phyloP scores from a whole-genome alignment of 2,888 invertebrate species.

The Zygaena filipendulae region DNA sequence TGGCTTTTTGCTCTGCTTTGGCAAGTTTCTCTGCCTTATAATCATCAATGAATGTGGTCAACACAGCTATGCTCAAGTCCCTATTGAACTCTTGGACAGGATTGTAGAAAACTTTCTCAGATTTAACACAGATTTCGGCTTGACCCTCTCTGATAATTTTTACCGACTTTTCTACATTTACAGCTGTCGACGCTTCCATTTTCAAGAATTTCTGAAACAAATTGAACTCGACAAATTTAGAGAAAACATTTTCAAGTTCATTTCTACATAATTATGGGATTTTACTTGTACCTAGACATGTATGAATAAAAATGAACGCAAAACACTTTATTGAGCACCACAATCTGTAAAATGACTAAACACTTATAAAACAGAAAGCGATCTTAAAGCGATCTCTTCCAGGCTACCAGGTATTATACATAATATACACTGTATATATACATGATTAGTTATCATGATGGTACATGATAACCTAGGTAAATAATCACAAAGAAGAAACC shows the following conservation, averaged over 20 bases:
- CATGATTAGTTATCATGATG: too few relatives aligned
- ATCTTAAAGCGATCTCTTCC: too few relatives aligned
- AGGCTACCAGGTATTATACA: too few relatives aligned
- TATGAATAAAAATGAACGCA: too few relatives aligned
- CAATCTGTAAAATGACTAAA: too few relatives aligned
- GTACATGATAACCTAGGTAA: too few relatives aligned
- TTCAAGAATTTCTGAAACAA: conserved; percentile 20
- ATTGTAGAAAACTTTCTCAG: conserved; percentile 94
- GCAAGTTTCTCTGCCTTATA: conserved; percentile 35
- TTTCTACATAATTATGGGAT: too few relatives aligned
- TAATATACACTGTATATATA: too few relatives aligned
- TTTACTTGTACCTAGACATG: too few relatives aligned
- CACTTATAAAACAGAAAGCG: too few relatives aligned
- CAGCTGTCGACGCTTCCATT: conserved; percentile 29
- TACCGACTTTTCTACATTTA: conserved; percentile 11
- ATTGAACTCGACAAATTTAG: conserved; percentile 1
- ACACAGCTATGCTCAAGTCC: conserved; percentile 85
- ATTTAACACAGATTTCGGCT: conserved; percentile 77
- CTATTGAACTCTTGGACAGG: conserved; percentile 99
- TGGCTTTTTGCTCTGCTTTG: conserved; percentile 24
- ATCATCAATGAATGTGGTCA: conserved; percentile 73
- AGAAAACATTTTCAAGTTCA: neutral
- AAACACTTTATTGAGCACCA: too few relatives aligned
- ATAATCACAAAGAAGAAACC: too few relatives aligned
- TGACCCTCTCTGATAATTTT: conserved; percentile 77